Conservation (phyloP, 2,113 vertebrate species). For the Calyptommatus sinebrachiatus region DNA sequence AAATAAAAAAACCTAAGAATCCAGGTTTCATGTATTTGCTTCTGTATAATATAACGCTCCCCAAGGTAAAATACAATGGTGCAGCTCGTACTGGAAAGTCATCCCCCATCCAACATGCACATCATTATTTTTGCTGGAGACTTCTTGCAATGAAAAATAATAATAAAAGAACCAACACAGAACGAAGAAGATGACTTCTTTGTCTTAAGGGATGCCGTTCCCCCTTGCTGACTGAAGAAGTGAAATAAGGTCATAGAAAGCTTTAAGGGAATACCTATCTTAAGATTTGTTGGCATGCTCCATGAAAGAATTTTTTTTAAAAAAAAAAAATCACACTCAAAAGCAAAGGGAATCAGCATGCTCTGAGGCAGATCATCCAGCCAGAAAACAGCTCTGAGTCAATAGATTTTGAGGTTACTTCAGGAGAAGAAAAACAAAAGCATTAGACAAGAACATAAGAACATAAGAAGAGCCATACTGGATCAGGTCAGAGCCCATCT, state of each 20-base stretch:
- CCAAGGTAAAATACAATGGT: neutral
- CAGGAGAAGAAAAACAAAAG: neutral
- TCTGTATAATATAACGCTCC: neutral
- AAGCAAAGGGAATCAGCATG: neutral
- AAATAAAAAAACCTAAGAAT: neutral
- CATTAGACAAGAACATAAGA: too few species aligned
- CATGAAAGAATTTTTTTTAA: neutral
- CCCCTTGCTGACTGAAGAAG: constrained; percentile 6
- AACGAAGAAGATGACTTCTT: neutral
- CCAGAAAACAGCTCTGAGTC: neutral
- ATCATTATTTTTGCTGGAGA: neutral
- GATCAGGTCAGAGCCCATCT: too few species aligned
- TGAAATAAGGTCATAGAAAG: neutral
- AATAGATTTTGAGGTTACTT: neutral
- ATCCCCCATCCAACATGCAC: neutral
- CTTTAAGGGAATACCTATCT: constrained; percentile 12
- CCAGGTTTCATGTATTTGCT: neutral
- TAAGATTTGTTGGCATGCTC: neutral
- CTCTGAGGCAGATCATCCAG: neutral
- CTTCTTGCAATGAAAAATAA: neutral
- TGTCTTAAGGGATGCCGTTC: neutral
- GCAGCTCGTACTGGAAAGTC: neutral
- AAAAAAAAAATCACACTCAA: neutral
- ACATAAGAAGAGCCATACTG: too few species aligned
- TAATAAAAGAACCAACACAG: neutral